A percentile compares a stretch with the other conserved stretches of the same genome.
These are phyloP conservation scores for Xestia sexstrigata DNA, from an alignment of 2,888 invertebrate genomes.

Conservation along the genomic window DNA sequence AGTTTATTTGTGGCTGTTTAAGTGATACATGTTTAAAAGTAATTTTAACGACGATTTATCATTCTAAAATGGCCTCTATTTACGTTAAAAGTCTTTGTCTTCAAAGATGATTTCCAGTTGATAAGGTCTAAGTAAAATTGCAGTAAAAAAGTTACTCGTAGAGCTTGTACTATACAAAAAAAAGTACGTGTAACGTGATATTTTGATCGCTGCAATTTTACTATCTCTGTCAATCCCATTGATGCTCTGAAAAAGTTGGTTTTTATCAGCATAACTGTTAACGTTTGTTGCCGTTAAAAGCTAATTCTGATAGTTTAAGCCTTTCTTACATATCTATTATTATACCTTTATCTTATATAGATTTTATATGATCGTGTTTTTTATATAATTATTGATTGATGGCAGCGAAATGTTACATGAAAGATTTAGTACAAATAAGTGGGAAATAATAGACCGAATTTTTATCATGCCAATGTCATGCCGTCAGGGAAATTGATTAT, in stretches of 20 bases:
- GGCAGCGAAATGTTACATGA: slow-evolving; percentile 42
- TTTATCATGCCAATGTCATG: background rate
- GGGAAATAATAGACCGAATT: background rate
- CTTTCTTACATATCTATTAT: slow-evolving; percentile 66
- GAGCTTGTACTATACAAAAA: background rate
- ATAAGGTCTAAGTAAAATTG: slow-evolving; percentile 16
- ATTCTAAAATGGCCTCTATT: slow-evolving; percentile 48
- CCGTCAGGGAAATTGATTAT: background rate
- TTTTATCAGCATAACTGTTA: slow-evolving; percentile 50
- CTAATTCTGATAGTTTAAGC: slow-evolving; percentile 62
- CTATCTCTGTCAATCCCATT: background rate
- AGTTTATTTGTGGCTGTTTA: slow-evolving; percentile 60
- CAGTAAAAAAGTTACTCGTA: background rate
- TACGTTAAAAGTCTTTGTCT: slow-evolving; percentile 11
- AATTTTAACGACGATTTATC: slow-evolving; percentile 25
- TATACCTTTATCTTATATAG: slow-evolving; percentile 61
- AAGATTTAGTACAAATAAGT: slow-evolving; percentile 53
- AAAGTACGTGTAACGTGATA: too few relatives aligned
- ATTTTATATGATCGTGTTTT: slow-evolving; percentile 64
- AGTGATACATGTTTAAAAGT: slow-evolving; percentile 43
- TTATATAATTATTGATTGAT: slow-evolving; percentile 64
- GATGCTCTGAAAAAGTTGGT: slow-evolving; percentile 26
- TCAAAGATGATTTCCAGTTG: background rate
- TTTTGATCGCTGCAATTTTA: slow-evolving; percentile 23
- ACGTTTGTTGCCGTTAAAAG: slow-evolving; percentile 56